Conservation (phyloP, 2,888 invertebrate species). For the Cryptocephalus primarius region DNA sequence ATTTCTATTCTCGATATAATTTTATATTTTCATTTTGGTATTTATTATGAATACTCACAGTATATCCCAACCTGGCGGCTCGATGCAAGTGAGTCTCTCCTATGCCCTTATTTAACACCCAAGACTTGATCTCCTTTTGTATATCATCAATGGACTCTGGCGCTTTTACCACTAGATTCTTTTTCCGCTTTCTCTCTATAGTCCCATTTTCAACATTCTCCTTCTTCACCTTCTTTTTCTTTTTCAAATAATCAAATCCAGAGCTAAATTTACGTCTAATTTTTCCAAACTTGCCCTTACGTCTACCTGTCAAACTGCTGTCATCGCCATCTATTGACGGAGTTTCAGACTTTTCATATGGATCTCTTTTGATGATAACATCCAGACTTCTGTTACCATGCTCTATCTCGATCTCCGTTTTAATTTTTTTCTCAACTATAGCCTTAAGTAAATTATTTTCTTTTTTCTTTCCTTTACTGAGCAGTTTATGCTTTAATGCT, state of each 20-base stretch:
- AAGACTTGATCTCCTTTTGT: slow-evolving; percentile 74
- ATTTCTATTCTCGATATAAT: too few relatives aligned
- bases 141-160: slow-evolving; percentile 66
- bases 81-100: slow-evolving; percentile 89
- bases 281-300: slow-evolving; percentile 51
- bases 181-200: slow-evolving; percentile 18
- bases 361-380: slow-evolving; percentile 28
- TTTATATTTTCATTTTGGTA: too few relatives aligned
- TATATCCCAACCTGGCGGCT: slow-evolving; percentile 80
- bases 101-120: slow-evolving; percentile 89
- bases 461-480: slow-evolving; percentile 18
- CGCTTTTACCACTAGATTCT: slow-evolving; percentile 38
- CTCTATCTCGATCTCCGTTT: slow-evolving; percentile 24
- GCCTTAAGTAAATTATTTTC: slow-evolving; percentile 24
- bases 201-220: slow-evolving; percentile 35
- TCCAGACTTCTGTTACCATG: slow-evolving; percentile 23
- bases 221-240: slow-evolving; percentile 66
- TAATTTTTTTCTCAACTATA: slow-evolving; percentile 22
- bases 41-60: slow-evolving; percentile 42
- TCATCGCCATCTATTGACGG: slow-evolving; percentile 32
- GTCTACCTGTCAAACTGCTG: slow-evolving; percentile 22
- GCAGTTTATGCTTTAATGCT: slow-evolving; percentile 20
- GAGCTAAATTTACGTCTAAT: slow-evolving; percentile 69
- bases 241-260: slow-evolving; percentile 81
- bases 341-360: slow-evolving; percentile 29